These are phyloP conservation scores for Morus bassanus DNA, from an alignment of 2,797 vertebrate genomes.

Conservation along the genomic window DNA sequence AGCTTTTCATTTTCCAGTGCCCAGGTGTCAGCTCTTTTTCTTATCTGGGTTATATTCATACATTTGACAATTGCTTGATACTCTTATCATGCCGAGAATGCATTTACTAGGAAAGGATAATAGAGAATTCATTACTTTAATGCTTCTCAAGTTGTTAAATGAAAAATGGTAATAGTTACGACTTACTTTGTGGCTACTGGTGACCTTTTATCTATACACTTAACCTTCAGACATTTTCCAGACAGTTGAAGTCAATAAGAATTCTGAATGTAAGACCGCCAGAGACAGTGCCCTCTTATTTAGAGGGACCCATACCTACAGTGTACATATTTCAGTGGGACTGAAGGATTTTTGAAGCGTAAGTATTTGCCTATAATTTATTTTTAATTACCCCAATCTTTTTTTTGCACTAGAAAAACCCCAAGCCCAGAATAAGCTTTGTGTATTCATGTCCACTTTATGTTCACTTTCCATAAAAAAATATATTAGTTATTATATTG, in stretches of 20 bases:
- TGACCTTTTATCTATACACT: conserved; percentile 33
- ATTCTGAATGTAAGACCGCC: background rate
- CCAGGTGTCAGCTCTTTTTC: conserved; percentile 6
- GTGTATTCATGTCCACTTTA: background rate
- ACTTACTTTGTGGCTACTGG: conserved; percentile 43
- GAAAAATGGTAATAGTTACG: conserved; percentile 1
- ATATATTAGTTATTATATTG: background rate
- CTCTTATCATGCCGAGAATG: background rate
- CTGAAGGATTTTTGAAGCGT: background rate
- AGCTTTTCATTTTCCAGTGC: conserved; percentile 31
- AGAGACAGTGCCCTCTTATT: background rate
- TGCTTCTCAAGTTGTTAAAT: conserved; percentile 38
- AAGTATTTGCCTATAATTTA: background rate
- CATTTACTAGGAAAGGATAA: conserved; percentile 28
- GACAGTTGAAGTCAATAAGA: background rate
- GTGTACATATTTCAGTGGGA: background rate
- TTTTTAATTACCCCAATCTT: background rate
- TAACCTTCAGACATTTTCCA: conserved; percentile 34
- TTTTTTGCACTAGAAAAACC: background rate
- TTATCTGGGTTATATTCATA: conserved; percentile 44
- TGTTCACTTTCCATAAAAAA: background rate
- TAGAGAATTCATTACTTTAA: conserved; percentile 47
- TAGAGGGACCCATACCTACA: background rate
- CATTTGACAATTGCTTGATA: conserved; percentile 38
- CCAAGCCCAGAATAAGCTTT: background rate